Evolutionary conservation across 1,140 invertebrate genomes (phyloP).

Genomic region (Bombus pyrosoma): DNA sequence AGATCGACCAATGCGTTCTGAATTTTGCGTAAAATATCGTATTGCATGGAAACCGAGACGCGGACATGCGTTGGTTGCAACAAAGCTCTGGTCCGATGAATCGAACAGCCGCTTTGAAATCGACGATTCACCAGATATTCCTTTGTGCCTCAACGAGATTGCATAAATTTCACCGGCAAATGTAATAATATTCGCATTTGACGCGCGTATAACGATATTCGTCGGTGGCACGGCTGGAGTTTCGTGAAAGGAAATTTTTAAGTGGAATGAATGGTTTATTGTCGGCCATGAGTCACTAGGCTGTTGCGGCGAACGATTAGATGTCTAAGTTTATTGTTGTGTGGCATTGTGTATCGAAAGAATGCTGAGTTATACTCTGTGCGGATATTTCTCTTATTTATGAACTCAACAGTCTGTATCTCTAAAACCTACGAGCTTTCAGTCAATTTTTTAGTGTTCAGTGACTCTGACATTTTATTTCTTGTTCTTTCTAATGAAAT

Average conservation of each 20-base stretch:
- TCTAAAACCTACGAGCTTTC: not conserved
- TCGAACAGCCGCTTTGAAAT: not conserved
- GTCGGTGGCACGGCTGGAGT: not conserved
- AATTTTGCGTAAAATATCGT: slow-evolving; percentile 34
- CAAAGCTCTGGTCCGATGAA: not conserved
- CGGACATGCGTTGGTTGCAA: not conserved
- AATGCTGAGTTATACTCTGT: not conserved
- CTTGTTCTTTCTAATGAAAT: too few relatives aligned
- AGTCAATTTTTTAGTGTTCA: not conserved
- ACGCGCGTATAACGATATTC: not conserved
- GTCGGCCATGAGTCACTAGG: not conserved
- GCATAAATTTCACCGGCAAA: not conserved
- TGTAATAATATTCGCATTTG: not conserved
- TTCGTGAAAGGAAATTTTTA: slow-evolving; percentile 19
- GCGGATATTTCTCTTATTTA: not conserved
- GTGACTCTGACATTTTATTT: not conserved
- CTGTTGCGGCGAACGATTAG: not conserved
- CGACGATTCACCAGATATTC: not conserved
- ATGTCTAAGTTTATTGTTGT: slow-evolving; percentile 3
- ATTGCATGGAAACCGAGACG: not conserved
- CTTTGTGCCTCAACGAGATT: not conserved
- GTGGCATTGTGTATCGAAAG: not conserved
- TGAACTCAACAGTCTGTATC: not conserved
- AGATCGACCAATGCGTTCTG: not conserved
- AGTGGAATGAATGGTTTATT: slow-evolving; percentile 14